phyloP scores from a whole-genome alignment of 2,888 invertebrate species.

The Drosophila peninsularis region DNA sequence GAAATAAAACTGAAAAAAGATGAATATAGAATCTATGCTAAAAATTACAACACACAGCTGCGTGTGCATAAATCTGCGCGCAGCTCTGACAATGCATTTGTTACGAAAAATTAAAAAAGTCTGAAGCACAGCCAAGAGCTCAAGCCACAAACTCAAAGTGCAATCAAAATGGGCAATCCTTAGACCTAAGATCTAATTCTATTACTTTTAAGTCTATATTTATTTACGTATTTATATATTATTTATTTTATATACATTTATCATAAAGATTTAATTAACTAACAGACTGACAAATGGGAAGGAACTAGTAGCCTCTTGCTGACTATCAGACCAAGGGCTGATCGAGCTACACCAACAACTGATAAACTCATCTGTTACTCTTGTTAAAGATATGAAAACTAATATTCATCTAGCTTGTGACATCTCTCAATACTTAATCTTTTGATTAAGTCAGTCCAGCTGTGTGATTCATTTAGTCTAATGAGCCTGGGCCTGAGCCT shows the following conservation, averaged over 20 bases:
- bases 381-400: too few species aligned
- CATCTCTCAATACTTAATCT: not conserved
- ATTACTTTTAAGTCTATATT: not conserved
- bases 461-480: not conserved
- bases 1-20: slow-evolving; percentile 32
- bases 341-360: not conserved
- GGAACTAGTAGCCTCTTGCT: too few species aligned
- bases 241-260: not conserved
- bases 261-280: not conserved
- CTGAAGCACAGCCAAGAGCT: slow-evolving; percentile 30
- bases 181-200: not conserved
- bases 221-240: not conserved
- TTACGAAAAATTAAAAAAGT: slow-evolving; percentile 54
- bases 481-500: too few species aligned
- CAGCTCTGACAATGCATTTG: slow-evolving; percentile 59
- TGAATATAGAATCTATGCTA: slow-evolving; percentile 54
- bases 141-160: slow-evolving; percentile 57
- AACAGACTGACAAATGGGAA: too few species aligned
- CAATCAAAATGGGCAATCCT: slow-evolving; percentile 34
- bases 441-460: not conserved
- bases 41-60: slow-evolving; percentile 79
- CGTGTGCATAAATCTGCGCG: slow-evolving; percentile 74
- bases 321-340: not conserved
- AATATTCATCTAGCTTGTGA: too few species aligned
- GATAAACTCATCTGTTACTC: too few species aligned